Conservation (phyloP, 2,113 vertebrate genomes). For the Lates calcarifer region DNA sequence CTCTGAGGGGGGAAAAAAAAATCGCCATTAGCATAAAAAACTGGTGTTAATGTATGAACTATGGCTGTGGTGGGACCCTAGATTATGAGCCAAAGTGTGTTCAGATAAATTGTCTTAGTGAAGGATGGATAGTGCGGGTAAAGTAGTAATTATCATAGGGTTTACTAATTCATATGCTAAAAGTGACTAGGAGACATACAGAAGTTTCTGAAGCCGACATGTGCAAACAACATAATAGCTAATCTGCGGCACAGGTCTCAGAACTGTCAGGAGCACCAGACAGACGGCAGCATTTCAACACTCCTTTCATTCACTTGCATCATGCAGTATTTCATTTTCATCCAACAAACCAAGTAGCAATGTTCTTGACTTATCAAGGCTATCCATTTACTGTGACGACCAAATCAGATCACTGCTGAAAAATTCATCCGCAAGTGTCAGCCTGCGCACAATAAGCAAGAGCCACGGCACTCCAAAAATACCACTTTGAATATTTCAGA, state of each 20-base stretch:
- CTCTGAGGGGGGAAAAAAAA: slow-evolving; percentile 30
- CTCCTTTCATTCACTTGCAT: slow-evolving; percentile 73
- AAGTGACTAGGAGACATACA: slow-evolving; percentile 15
- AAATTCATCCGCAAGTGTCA: slow-evolving; percentile 67
- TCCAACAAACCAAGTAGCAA: slow-evolving; percentile 57
- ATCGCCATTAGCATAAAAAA: slow-evolving; percentile 48
- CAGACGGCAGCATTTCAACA: slow-evolving; percentile 49
- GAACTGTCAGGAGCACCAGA: slow-evolving; percentile 41
- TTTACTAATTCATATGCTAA: slow-evolving; percentile 38
- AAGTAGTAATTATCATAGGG: slow-evolving; percentile 33
- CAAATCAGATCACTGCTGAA: slow-evolving; percentile 68
- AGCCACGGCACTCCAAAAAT: slow-evolving; percentile 50
- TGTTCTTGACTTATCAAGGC: slow-evolving; percentile 64
- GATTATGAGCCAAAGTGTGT: slow-evolving; percentile 47
- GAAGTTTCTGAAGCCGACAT: slow-evolving; percentile 26
- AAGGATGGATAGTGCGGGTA: slow-evolving; percentile 4
- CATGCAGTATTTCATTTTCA: slow-evolving; percentile 56
- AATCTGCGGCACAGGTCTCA: slow-evolving; percentile 40
- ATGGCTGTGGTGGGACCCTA: slow-evolving; percentile 8
- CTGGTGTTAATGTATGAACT: slow-evolving; percentile 43
- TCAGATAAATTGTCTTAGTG: slow-evolving; percentile 27
- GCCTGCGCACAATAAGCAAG: slow-evolving; percentile 36
- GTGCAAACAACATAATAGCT: slow-evolving; percentile 60
- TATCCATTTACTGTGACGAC: slow-evolving; percentile 60
- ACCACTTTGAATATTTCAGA: slow-evolving; percentile 83